These are phyloP conservation scores for Cryptoprocta ferox DNA, from an alignment of 2,797 vertebrate species.

Conservation along the genomic window DNA sequence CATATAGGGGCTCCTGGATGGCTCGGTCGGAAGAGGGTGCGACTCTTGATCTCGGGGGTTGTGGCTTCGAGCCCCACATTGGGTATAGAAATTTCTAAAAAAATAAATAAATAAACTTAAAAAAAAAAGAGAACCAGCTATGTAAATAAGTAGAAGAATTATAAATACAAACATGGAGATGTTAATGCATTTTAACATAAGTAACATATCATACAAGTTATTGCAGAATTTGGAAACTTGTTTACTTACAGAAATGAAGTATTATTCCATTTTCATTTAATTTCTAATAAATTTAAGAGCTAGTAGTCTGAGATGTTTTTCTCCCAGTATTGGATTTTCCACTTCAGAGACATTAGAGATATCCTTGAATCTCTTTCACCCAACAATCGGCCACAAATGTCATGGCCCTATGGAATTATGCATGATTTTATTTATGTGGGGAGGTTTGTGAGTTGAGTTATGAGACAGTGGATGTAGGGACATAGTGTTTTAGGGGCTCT, in stretches of 20 bases:
- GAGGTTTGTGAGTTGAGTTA: background rate
- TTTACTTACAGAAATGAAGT: slow-evolving; percentile 8
- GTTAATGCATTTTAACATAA: background rate
- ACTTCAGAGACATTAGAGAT: background rate
- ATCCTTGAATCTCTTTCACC: background rate
- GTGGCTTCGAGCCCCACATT: background rate
- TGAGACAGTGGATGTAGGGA: background rate
- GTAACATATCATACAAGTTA: background rate
- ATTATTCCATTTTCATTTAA: background rate
- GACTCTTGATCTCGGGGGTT: background rate
- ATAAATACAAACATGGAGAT: background rate
- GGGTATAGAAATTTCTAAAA: background rate
- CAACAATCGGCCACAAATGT: background rate
- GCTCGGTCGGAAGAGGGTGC: background rate
- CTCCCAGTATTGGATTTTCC: background rate
- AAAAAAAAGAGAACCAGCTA: background rate
- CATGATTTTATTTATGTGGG: background rate
- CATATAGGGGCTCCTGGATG: background rate
- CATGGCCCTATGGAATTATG: background rate
- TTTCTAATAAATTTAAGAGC: background rate
- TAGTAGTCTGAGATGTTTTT: background rate
- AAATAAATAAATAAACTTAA: background rate
- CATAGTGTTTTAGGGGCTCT: background rate
- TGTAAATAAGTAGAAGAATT: background rate
- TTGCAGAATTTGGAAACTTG: background rate